Base-by-base conservation (phyloP, 1,140 invertebrate species). In the Drosophila mauritiana region DNA sequence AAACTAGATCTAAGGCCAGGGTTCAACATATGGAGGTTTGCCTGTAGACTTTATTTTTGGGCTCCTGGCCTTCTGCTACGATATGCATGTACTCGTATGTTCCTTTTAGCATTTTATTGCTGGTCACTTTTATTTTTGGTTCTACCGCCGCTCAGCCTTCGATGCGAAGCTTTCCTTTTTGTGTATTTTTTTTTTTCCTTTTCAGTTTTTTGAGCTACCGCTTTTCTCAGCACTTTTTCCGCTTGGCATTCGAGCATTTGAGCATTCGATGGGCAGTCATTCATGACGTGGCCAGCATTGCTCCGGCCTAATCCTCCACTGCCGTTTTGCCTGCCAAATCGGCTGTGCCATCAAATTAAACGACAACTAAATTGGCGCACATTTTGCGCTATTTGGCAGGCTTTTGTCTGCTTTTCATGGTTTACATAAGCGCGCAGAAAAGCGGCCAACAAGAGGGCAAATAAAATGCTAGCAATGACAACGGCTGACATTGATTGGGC, bases 311-410 rank as follows among this genome's bases (percentile, higher is more conserved):
- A 74, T 74, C 72, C 70, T 54, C 37, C 15, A 45, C 40, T 75
- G 73, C 73, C 73, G 67, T 65, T 81, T 81, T 75, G 65, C 65
- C 73, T 81, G 78, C 80, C 68, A 82, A 78, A 74, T 79, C 80
- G 75, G 73, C 59, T 59, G 73, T 73, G 72, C 80, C 70, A 83
- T 83, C 70, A 83, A 83, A 83, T 84, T 79, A 83, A 84, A 83
- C 64, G 80, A 78, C 80, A 84, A 84, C 80, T 79, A 83, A 83
- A 83, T 83, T 83, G 80, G 80, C 61, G 80, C 61, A 84, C 75
- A 83, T 79, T 83, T 83, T 61, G 61, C 67, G 80, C 80, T 79
- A 83, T 79, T 83, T 83, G 80, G 64, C 80, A 83, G 72, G 70
- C 75, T 83, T 83, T 75, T 83, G 80, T 78, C 62, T 65, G 69